A percentile compares a stretch with the other conserved stretches of the same genome.
phyloP scores from a whole-genome alignment of 1,140 invertebrate species.

The Cyclina sinensis region DNA sequence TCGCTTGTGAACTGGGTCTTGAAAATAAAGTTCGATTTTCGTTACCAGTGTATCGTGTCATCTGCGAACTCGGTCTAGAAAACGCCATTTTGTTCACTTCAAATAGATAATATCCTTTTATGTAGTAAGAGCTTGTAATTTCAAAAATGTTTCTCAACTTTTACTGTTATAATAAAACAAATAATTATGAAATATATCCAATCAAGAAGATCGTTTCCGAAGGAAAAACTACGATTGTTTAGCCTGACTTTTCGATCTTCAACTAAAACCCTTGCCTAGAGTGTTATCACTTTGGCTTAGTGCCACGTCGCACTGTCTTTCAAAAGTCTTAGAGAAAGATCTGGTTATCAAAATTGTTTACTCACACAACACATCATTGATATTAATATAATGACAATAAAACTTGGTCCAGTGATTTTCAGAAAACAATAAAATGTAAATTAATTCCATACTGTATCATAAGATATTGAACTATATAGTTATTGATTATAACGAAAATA shows the following conservation, averaged over 20 bases:
- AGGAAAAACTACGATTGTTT: neutral
- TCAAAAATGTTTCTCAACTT: too few species aligned
- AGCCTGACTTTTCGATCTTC: neutral
- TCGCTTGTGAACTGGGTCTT: slow-evolving; percentile 57
- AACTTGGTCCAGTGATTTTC: neutral
- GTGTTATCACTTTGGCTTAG: neutral
- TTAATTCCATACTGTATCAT: too few species aligned
- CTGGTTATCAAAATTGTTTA: neutral
- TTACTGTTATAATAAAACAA: too few species aligned
- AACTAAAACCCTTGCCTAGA: neutral
- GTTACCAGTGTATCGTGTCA: slow-evolving; percentile 55
- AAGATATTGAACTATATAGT: too few species aligned
- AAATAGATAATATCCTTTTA: too few species aligned
- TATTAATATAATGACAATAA: neutral
- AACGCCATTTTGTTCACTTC: slow-evolving; percentile 45
- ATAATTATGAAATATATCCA: slow-evolving; percentile 5
- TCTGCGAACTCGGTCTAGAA: slow-evolving; percentile 56
- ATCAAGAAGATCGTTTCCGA: neutral
- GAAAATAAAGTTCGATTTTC: neutral
- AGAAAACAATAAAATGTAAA: neutral
- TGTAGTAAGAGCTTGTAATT: too few species aligned
- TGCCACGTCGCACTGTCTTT: slow-evolving; percentile 3
- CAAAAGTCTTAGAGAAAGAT: neutral
- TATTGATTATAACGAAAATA: too few species aligned
- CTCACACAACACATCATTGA: neutral